A percentile compares a stretch with the other conserved stretches of the same genome.
phyloP scores from a whole-genome alignment of 2,113 vertebrate species.

The Lepisosteus oculatus region DNA sequence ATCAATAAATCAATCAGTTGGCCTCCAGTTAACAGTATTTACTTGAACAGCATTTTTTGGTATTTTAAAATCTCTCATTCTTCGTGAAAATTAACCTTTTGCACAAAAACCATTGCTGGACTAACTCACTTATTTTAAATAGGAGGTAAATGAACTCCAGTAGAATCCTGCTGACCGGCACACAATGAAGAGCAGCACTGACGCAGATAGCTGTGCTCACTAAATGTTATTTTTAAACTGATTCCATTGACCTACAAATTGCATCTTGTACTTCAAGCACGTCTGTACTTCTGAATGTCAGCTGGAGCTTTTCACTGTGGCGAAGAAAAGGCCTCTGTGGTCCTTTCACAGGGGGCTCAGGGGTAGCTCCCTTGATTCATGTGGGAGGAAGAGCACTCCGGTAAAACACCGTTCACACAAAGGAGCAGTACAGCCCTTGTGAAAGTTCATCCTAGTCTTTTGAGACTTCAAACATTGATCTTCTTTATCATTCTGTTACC shows the following conservation, averaged over 20 bases:
- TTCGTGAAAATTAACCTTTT: background rate
- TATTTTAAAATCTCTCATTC: background rate
- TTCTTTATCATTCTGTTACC: no score
- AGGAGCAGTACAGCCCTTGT: no score
- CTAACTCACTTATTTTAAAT: background rate
- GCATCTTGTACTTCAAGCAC: background rate
- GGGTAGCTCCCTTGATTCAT: background rate
- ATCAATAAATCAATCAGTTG: no score
- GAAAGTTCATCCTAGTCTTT: no score
- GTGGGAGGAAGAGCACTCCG: no score
- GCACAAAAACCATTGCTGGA: no score
- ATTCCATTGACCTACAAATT: background rate
- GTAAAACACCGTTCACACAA: no score
- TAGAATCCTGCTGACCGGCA: background rate
- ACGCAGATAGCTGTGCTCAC: background rate
- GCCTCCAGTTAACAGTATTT: no score
- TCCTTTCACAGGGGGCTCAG: background rate
- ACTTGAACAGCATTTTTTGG: no score
- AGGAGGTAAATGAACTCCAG: background rate
- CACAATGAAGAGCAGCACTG: background rate
- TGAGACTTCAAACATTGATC: no score
- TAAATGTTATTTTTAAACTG: background rate
- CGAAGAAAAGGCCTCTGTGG: background rate
- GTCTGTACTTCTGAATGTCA: background rate
- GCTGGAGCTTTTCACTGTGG: background rate